Evolutionary conservation across 2,888 invertebrate genomes (phyloP), one percentile per base, ranked within the genome.

Genomic region (Acanthacorydalis orientalis): DNA sequence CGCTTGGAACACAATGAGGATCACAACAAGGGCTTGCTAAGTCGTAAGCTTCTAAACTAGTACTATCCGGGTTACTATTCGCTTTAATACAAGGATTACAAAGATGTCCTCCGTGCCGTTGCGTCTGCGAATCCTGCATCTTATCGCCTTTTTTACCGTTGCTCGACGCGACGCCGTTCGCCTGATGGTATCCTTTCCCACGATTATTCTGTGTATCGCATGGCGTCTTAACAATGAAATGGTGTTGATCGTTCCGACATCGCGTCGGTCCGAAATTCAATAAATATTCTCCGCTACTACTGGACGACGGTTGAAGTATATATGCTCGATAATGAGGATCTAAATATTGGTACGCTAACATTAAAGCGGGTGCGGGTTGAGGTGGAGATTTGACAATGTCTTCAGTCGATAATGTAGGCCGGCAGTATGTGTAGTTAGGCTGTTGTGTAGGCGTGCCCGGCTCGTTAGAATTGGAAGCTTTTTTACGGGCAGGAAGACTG

Each of bases 1-100:
- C 67, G 47, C 78, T 77, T 4, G 88, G 87, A 44, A 88, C 85
- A 60, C 87, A 89, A 55, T 86, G 83, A 0, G 87, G 83, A 61
- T 87, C 85, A 61, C 88, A 88, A 59, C 88, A 88, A 0, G 87
- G 85, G 59, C 86, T 85, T 1, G 88, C 88, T 44, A 88, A 67
- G 60, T 88, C 88, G 55, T 89, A 89, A 4, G 87, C 88, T 61
- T 88, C 88, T 47, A 88, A 68, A 57, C 86, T 88, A 42, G 80
- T 80, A 49, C 80, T 81, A 55, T 85, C 87, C 55, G 75, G 76
- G 59, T 75, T 75, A 51, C 68, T 73, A 48, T 69, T 70, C 11
- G 75, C 70, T 1, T 80, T 78, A 58, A 83, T 69, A 54, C 84
- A 84, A 1, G 84, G 82, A 56, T 80, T 76, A 57, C 83, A 84